A percentile compares a stretch with the other conserved stretches of the same genome.
Evolutionary conservation across 1,140 invertebrate genomes (phyloP).

Genomic region (Achroia grisella): DNA sequence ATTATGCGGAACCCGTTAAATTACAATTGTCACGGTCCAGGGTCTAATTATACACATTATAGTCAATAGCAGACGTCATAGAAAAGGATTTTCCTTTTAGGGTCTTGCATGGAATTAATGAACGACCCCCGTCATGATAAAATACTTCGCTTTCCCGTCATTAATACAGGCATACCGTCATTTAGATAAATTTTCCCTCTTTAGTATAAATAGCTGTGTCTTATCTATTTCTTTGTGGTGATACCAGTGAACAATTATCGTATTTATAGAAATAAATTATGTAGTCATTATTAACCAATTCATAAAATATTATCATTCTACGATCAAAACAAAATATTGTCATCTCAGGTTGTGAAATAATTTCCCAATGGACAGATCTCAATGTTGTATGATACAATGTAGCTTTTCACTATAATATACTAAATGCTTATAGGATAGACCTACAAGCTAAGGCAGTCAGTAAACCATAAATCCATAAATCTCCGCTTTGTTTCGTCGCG

Average conservation of each 20-base stretch:
- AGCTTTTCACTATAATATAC: no score
- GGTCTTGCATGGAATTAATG: slow-evolving; percentile 35
- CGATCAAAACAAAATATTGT: no score
- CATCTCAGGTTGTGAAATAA: no score
- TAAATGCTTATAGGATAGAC: neutral
- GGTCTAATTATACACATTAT: slow-evolving; percentile 36
- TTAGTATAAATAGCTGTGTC: slow-evolving; percentile 4
- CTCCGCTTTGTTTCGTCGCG: slow-evolving; percentile 30
- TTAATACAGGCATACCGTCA: slow-evolving; percentile 11
- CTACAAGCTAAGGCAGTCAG: slow-evolving; percentile 9
- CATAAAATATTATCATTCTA: no score
- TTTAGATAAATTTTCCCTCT: slow-evolving; percentile 13
- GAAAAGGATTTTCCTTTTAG: slow-evolving; percentile 43
- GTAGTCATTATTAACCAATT: no score
- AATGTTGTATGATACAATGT: no score
- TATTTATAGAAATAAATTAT: no score
- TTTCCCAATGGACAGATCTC: slow-evolving; percentile 1
- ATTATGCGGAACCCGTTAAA: slow-evolving; percentile 15
- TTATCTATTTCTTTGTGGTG: slow-evolving; percentile 9
- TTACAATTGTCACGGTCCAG: slow-evolving; percentile 24
- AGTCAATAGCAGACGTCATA: slow-evolving; percentile 21
- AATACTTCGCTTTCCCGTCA: slow-evolving; percentile 21
- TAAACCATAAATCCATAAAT: slow-evolving; percentile 27
- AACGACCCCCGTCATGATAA: slow-evolving; percentile 17
- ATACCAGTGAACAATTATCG: no score